Percentiles rank a stretch among this genome's conserved stretches.
These are phyloP conservation scores for Dynastes grantii DNA, from an alignment of 2,888 invertebrate genomes.

Conservation along the genomic window DNA sequence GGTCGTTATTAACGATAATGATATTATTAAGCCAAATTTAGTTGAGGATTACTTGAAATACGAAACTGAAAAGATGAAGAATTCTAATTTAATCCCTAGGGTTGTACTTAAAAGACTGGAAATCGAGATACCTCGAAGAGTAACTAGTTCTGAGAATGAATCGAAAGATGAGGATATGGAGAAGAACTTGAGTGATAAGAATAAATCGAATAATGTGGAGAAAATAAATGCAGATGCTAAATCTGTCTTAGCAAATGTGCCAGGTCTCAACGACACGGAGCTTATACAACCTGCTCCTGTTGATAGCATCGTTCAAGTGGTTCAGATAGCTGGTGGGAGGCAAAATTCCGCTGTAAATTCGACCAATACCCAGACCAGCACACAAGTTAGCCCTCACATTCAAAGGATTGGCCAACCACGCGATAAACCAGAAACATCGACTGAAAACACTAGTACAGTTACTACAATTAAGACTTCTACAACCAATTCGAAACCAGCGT, in stretches of 20 bases:
- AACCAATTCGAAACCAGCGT: constrained; percentile 60
- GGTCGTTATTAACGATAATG: constrained; percentile 52
- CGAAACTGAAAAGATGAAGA: constrained; percentile 47
- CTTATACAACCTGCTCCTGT: constrained; percentile 74
- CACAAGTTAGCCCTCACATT: constrained; percentile 71
- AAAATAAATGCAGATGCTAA: constrained; percentile 60
- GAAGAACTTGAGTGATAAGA: constrained; percentile 20
- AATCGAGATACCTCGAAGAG: constrained; percentile 52
- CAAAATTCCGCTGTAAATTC: constrained; percentile 58
- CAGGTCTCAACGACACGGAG: constrained; percentile 75
- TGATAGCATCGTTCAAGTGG: constrained; percentile 68
- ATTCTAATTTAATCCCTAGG: constrained; percentile 56
- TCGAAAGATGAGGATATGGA: neutral
- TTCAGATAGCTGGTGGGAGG: constrained; percentile 67
- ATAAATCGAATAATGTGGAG: constrained; percentile 49
- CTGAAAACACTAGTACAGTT: constrained; percentile 53
- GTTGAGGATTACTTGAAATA: constrained; percentile 41
- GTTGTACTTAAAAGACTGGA: constrained; percentile 60
- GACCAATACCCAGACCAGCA: constrained; percentile 68
- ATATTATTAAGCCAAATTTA: constrained; percentile 45
- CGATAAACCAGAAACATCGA: constrained; percentile 64
- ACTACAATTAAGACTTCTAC: constrained; percentile 51
- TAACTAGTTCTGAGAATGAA: neutral
- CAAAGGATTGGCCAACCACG: constrained; percentile 71
- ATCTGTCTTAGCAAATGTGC: constrained; percentile 71